These are phyloP conservation scores for Gryllus bimaculatus DNA, from an alignment of 1,140 invertebrate species.

Conservation along the genomic window DNA sequence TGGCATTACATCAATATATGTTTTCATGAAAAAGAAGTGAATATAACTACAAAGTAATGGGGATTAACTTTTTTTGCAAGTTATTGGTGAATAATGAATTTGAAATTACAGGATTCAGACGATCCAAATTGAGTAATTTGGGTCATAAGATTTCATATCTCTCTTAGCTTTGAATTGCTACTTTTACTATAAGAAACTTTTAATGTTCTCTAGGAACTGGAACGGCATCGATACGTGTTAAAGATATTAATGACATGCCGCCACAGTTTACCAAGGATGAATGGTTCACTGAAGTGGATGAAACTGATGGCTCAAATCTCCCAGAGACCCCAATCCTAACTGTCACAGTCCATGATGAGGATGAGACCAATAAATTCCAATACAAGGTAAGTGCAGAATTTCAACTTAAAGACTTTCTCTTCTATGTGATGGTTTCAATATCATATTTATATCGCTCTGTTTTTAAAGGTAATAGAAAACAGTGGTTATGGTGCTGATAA, in stretches of 20 bases:
- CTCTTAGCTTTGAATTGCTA: too few species aligned
- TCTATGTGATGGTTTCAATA: too few species aligned
- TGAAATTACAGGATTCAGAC: too few species aligned
- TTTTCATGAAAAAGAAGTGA: too few species aligned
- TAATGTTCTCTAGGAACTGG: constrained; percentile 52
- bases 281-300: constrained; percentile 92
- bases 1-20: neutral
- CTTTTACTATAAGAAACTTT: neutral
- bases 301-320: constrained; percentile 86
- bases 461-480: constrained; percentile 67
- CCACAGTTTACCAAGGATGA: constrained; percentile 93
- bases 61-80: too few species aligned
- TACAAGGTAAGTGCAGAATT: constrained; percentile 57
- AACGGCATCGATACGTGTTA: constrained; percentile 86
- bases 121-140: too few species aligned
- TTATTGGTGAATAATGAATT: too few species aligned
- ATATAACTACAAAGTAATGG: too few species aligned
- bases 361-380: constrained; percentile 93
- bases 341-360: constrained; percentile 90
- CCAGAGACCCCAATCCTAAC: constrained; percentile 93
- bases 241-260: constrained; percentile 93
- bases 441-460: too few species aligned
- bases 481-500: constrained; percentile 91
- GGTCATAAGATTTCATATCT: too few species aligned
- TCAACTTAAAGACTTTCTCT: too few species aligned